Conservation (phyloP, 1,140 invertebrate genomes). For the Hycleus phaleratus region DNA sequence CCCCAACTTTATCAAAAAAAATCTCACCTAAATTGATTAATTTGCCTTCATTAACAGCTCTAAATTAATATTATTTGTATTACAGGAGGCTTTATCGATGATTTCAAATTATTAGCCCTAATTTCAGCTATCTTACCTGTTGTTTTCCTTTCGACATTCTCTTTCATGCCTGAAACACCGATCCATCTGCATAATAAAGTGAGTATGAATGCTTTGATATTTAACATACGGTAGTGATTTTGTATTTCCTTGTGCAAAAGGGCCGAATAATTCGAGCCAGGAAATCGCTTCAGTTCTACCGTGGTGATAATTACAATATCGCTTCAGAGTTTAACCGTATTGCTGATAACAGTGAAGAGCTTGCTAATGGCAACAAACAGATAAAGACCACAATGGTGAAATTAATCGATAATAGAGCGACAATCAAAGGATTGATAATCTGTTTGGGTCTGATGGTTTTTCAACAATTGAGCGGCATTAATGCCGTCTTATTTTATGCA, state of each 20-base stretch:
- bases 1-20: too few relatives aligned
- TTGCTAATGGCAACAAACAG: background rate
- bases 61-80: conserved; percentile 5
- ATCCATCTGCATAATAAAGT: conserved; percentile 45
- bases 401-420: conserved; percentile 43
- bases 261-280: conserved; percentile 46
- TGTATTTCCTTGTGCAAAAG: conserved; percentile 40
- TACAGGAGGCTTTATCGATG: conserved; percentile 48
- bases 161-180: conserved; percentile 76
- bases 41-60: too few relatives aligned
- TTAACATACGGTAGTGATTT: too few relatives aligned
- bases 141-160: conserved; percentile 55
- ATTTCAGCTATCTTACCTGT: conserved; percentile 59
- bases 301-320: conserved; percentile 45
- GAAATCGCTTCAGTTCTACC: conserved; percentile 43
- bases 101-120: conserved; percentile 58
- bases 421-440: conserved; percentile 58
- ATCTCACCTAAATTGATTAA: too few relatives aligned
- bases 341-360: conserved; percentile 30
- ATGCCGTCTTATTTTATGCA: conserved; percentile 76
- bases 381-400: too few relatives aligned
- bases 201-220: too few relatives aligned
- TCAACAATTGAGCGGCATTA: conserved; percentile 73
- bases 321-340: conserved; percentile 39
- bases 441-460: conserved; percentile 62